Evolutionary conservation across 2,888 invertebrate species (phyloP).

Genomic region (Diabrotica balteata): DNA sequence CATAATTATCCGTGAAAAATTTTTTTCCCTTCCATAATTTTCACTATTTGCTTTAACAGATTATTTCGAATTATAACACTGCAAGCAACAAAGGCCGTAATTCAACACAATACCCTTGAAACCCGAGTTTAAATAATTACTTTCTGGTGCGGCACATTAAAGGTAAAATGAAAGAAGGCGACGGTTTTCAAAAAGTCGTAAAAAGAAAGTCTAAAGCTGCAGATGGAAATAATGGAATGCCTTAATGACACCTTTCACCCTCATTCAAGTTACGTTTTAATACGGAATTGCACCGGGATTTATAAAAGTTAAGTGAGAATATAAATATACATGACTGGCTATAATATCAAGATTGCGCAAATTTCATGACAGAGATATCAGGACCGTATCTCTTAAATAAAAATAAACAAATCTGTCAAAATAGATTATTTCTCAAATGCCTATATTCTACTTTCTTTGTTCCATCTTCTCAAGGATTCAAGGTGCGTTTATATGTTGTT

Average conservation of each 20-base stretch:
- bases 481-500: no score
- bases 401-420: no score
- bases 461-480: no score
- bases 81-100: not conserved
- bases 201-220: constrained; percentile 58
- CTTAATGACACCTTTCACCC: constrained; percentile 57
- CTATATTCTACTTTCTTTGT: no score
- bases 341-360: constrained; percentile 58
- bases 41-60: not conserved
- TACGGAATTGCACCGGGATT: constrained; percentile 56
- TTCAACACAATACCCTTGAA: not conserved
- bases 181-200: constrained; percentile 52
- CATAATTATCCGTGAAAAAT: no score
- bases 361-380: constrained; percentile 45
- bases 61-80: no score
- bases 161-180: constrained; percentile 37
- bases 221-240: constrained; percentile 62
- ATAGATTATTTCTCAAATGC: no score
- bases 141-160: constrained; percentile 27
- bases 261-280: constrained; percentile 52
- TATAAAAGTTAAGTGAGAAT: constrained; percentile 55
- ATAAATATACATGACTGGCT: constrained; percentile 59
- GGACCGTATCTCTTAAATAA: no score
- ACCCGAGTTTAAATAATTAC: constrained; percentile 8
- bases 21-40: not conserved